A percentile compares a stretch with the other conserved stretches of the same genome.
Conservation (phyloP, 2,113 vertebrate species). For the Anhinga rufa region DNA sequence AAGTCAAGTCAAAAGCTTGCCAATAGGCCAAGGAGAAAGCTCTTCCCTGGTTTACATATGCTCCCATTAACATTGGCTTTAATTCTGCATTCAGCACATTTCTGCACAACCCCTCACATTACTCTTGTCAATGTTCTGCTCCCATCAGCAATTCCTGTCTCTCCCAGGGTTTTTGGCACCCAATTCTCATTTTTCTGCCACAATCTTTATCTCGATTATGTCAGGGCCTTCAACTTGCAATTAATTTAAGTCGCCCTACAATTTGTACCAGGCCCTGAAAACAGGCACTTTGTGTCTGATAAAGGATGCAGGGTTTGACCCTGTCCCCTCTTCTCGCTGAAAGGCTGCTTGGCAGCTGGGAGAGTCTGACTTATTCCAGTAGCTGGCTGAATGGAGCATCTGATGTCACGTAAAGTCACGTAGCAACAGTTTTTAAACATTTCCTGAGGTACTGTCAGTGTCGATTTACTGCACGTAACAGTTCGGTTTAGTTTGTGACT, state of each 20-base stretch:
- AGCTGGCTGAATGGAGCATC: neutral
- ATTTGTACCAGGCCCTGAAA: neutral
- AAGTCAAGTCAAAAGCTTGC: neutral
- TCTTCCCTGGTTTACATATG: neutral
- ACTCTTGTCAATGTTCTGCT: neutral
- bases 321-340: neutral
- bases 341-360: neutral
- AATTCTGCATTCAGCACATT: neutral
- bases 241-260: neutral
- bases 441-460: neutral
- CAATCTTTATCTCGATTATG: neutral
- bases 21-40: neutral
- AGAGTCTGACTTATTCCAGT: neutral
- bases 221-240: neutral
- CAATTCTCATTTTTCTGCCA: neutral
- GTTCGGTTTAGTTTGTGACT: neutral
- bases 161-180: neutral
- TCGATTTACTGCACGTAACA: neutral
- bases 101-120: neutral
- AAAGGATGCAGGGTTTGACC: neutral
- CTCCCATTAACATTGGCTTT: neutral
- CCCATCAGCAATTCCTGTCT: neutral
- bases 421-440: neutral
- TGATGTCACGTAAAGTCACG: neutral
- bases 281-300: neutral